phyloP scores from a whole-genome alignment of 1,140 invertebrate species.

The Eriosoma lanigerum region DNA sequence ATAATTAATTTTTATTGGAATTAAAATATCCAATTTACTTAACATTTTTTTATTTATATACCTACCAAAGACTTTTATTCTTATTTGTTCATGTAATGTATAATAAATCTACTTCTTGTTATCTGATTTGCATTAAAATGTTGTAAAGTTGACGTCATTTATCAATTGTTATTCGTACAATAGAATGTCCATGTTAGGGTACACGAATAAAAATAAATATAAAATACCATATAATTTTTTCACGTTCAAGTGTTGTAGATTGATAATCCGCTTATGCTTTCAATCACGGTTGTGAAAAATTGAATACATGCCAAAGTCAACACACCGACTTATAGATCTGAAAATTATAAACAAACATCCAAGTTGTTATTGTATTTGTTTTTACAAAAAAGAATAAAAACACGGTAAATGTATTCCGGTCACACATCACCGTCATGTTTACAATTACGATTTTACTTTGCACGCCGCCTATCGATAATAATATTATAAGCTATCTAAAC shows the following conservation, averaged over 20 bases:
- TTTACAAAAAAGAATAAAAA: slow-evolving; percentile 21
- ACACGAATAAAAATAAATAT: not conserved
- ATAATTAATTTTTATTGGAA: too few relatives aligned
- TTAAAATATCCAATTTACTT: too few relatives aligned
- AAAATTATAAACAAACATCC: slow-evolving; percentile 51
- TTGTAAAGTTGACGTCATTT: too few relatives aligned
- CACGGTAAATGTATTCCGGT: slow-evolving; percentile 40
- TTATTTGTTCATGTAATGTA: too few relatives aligned
- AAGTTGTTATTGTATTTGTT: slow-evolving; percentile 48
- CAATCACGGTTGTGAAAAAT: slow-evolving; percentile 49
- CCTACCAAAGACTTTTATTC: too few relatives aligned
- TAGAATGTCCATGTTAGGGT: too few relatives aligned
- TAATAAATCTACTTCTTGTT: too few relatives aligned
- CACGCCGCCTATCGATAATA: not conserved
- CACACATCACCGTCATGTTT: slow-evolving; percentile 42
- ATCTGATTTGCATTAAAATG: too few relatives aligned
- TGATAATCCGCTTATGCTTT: slow-evolving; percentile 49
- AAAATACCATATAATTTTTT: slow-evolving; percentile 16
- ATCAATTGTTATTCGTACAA: too few relatives aligned
- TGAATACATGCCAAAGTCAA: slow-evolving; percentile 48
- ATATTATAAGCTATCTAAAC: not conserved
- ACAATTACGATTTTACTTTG: slow-evolving; percentile 40
- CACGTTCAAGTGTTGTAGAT: slow-evolving; percentile 27
- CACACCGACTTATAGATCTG: slow-evolving; percentile 30
- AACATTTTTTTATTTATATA: too few relatives aligned